Percentiles rank a stretch among this genome's conserved stretches.
Evolutionary conservation across 1,140 invertebrate genomes (phyloP).

Genomic region (Conopomorpha cramerella): DNA sequence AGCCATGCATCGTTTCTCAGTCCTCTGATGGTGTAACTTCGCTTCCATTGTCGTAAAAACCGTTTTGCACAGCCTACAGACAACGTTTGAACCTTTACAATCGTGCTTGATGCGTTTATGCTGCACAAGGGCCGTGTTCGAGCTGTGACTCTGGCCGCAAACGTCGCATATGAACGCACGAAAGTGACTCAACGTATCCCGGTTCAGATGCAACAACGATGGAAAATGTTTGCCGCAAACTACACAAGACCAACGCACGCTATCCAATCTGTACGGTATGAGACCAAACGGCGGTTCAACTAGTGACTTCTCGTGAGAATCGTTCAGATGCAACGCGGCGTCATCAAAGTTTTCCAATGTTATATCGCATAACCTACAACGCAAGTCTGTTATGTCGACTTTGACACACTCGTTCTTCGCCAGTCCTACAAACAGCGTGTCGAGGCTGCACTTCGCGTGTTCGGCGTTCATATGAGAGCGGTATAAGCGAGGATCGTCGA

Average conservation of each 20-base stretch:
- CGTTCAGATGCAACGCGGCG: slow-evolving; percentile 20
- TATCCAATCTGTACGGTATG: slow-evolving; percentile 32
- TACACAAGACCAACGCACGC: slow-evolving; percentile 24
- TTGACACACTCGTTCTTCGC: slow-evolving; percentile 43
- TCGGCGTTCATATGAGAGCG: slow-evolving; percentile 33
- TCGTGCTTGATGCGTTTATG: slow-evolving; percentile 31
- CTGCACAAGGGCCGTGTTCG: slow-evolving; percentile 27
- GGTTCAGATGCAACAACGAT: slow-evolving; percentile 32
- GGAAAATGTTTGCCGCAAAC: slow-evolving; percentile 33
- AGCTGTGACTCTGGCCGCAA: slow-evolving; percentile 39
- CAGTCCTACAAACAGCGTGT: slow-evolving; percentile 34
- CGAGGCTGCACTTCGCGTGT: slow-evolving; percentile 26
- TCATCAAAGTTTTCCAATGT: slow-evolving; percentile 15
- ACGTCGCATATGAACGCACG: slow-evolving; percentile 37
- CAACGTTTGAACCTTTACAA: not conserved
- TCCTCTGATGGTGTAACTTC: slow-evolving; percentile 2
- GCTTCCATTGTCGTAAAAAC: slow-evolving; percentile 2
- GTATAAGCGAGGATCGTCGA: slow-evolving; percentile 33
- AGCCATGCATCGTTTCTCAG: slow-evolving; percentile 4
- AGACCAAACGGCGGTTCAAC: slow-evolving; percentile 26
- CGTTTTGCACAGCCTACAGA: slow-evolving; percentile 2
- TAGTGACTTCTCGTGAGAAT: slow-evolving; percentile 15
- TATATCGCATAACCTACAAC: slow-evolving; percentile 23
- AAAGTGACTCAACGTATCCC: slow-evolving; percentile 44
- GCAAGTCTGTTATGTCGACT: slow-evolving; percentile 30